A percentile compares a stretch with the other conserved stretches of the same genome.
phyloP scores from a whole-genome alignment of 2,113 vertebrate species.

The Seriola rivoliana region DNA sequence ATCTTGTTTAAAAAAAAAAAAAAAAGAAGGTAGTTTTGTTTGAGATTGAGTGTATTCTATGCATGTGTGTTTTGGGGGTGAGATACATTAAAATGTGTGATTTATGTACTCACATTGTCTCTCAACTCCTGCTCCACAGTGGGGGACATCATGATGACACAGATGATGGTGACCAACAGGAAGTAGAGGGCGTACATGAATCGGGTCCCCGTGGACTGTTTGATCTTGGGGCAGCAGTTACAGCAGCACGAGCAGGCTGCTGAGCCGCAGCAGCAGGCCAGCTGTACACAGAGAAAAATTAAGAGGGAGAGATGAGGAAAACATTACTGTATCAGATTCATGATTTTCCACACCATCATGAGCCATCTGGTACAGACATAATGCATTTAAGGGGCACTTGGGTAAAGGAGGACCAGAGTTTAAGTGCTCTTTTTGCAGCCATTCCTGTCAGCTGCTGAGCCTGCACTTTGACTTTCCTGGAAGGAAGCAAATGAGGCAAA shows the following conservation, averaged over 20 bases:
- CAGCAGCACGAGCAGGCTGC: conserved; percentile 94
- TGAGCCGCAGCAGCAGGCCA: conserved; percentile 96
- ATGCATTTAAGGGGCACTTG: neutral
- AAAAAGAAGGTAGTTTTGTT: no score
- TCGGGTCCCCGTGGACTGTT: conserved; percentile 95
- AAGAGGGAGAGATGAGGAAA: conserved; percentile 8
- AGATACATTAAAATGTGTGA: conserved; percentile 4
- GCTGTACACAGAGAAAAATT: conserved; percentile 78
- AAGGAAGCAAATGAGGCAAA: neutral
- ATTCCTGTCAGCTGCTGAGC: neutral
- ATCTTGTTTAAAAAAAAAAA: no score
- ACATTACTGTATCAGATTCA: conserved; percentile 20
- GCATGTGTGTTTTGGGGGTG: neutral
- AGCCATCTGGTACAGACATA: conserved; percentile 5
- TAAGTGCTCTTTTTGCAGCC: neutral
- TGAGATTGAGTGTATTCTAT: neutral
- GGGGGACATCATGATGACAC: conserved; percentile 95
- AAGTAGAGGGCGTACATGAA: conserved; percentile 97
- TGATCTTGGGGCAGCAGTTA: conserved; percentile 93
- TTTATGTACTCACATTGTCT: conserved; percentile 85
- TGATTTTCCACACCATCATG: conserved; percentile 14
- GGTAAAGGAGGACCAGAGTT: neutral
- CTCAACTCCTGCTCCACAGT: conserved; percentile 87
- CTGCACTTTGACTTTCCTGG: neutral
- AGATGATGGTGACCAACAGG: conserved; percentile 91